Conservation (phyloP, 2,888 invertebrate genomes). For the Dugesia japonica region DNA sequence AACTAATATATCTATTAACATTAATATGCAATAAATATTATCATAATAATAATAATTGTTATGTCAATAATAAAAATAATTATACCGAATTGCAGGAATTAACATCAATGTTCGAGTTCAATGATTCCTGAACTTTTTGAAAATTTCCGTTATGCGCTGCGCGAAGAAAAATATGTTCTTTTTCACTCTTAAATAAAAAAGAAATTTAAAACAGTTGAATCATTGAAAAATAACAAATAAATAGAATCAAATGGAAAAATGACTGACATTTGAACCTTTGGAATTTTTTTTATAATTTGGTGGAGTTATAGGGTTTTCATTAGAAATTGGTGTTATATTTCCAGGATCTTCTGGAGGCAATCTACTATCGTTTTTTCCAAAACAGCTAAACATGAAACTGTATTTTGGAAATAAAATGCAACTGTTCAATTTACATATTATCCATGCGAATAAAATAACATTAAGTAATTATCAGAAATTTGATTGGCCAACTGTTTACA, state of each 20-base stretch:
- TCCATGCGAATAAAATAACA: too few relatives aligned
- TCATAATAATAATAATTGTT: not conserved
- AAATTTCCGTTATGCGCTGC: not conserved
- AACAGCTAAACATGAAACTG: not conserved
- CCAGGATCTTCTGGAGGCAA: not conserved
- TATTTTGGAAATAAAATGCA: too few relatives aligned
- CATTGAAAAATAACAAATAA: not conserved
- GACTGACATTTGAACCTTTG: not conserved
- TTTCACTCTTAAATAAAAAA: not conserved
- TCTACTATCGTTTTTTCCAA: not conserved
- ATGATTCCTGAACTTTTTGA: not conserved
- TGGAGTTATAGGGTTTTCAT: not conserved
- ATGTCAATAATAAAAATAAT: not conserved
- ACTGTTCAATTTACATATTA: too few relatives aligned
- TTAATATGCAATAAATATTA: not conserved
- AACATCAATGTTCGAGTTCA: not conserved
- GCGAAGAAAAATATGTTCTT: not conserved
- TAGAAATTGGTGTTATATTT: not conserved
- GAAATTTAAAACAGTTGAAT: not conserved
- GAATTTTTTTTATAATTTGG: not conserved
- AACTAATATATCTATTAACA: too few relatives aligned
- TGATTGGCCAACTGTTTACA: too few relatives aligned
- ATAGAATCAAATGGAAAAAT: not conserved
- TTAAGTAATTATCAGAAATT: too few relatives aligned
- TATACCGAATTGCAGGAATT: not conserved